Base-by-base conservation (phyloP, 2,113 vertebrate genomes). In the Nymphicus hollandicus region DNA sequence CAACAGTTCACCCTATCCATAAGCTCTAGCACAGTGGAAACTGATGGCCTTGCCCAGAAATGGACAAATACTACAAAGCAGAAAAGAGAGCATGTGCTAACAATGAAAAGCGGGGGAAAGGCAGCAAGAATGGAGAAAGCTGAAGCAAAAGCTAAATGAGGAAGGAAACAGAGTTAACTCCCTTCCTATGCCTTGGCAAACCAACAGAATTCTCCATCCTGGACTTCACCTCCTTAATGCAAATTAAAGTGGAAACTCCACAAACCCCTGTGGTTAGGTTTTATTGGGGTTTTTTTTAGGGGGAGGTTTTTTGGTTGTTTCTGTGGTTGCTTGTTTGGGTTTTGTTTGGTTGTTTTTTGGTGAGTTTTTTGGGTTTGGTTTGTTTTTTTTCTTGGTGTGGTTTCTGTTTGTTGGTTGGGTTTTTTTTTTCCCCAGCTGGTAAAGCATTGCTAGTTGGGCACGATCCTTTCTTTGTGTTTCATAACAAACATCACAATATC, bases 401-500 rank as follows among this genome's bases (percentile, higher is more conserved):
- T 58, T 58, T 58, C 33, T 58, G 56, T 35, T 58, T 58, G 56
- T 58, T 58, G 56, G 55, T 6, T 44, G 17, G 17, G 7, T 44
- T 44, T 58, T 27, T 20, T 64, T 71, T 28, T 33, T 61, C 16
- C 2, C 13, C 24, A 70, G 28, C 28, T 70, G 35, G 2, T 43
- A 74, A 74, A 25, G 17, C 41, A 71, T 14, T 28, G 23, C 35
- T 39, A 53, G 3, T 9, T 35, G 18, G 66, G 27, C 20, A 77
- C 0, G 0, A 70, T 16, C 1, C 18, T 43, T 43, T 73, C 37
- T 23, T 37, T 63, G 44, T 20, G 27, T 83, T 86, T 77, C 4
- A 0, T 17, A 41, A 33, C 35, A 83, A 83, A 39, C 2, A 49
- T 15, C 55, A 52, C 17, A 29, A 16, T 33, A 73, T 14, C n/a